Percentiles rank a stretch among this genome's conserved stretches.
These are phyloP conservation scores for Zenarchopterus dispar DNA, from an alignment of 2,797 vertebrate species.

Conservation along the genomic window DNA sequence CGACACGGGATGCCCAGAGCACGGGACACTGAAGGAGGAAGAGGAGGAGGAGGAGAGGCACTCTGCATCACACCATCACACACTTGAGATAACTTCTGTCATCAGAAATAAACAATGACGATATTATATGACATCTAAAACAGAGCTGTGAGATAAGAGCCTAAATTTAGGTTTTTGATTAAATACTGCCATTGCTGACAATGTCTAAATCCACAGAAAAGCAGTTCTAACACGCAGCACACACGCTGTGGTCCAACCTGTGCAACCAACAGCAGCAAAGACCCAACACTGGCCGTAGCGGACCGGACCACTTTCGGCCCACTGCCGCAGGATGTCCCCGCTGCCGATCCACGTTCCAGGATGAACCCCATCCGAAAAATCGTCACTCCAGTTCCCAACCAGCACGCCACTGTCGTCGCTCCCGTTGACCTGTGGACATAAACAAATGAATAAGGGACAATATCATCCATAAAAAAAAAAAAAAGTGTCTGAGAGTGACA, in stretches of 20 bases:
- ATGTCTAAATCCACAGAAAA: not conserved
- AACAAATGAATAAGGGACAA: not conserved
- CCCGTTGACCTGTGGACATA: conserved; percentile 84
- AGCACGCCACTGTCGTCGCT: conserved; percentile 87
- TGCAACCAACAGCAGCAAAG: conserved; percentile 88
- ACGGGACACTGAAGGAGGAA: conserved; percentile 73
- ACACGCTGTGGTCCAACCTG: conserved; percentile 72
- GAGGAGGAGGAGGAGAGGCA: not conserved
- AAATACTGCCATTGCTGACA: not conserved
- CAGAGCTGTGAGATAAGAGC: not conserved
- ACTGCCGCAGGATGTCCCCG: conserved; percentile 84
- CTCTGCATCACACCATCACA: conserved; percentile 18
- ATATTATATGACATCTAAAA: not conserved
- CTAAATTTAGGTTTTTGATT: conserved; percentile 15
- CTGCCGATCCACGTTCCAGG: conserved; percentile 87
- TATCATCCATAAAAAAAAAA: not conserved
- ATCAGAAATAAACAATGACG: conserved; percentile 18
- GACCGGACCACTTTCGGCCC: conserved; percentile 83
- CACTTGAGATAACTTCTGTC: conserved; percentile 3
- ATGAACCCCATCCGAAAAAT: conserved; percentile 71
- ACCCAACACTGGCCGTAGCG: conserved; percentile 91
- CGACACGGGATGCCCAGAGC: conserved; percentile 87
- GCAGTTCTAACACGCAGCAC: not conserved
- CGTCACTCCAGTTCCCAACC: conserved; percentile 79
- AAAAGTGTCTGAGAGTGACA: not conserved